Conservation (phyloP, 2,797 vertebrate genomes). For the Fistularia commersonii region DNA sequence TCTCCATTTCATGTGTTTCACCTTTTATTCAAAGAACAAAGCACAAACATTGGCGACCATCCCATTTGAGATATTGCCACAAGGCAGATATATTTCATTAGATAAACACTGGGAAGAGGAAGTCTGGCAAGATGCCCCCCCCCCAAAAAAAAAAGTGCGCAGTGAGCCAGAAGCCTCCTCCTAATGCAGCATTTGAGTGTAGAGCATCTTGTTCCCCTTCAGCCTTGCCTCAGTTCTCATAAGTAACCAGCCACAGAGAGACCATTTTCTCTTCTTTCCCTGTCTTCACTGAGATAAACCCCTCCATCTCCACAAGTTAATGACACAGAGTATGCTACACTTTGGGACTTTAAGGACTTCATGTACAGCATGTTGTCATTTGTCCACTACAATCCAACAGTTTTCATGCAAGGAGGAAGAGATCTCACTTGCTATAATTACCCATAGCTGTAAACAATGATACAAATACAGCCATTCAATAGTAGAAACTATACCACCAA, state of each 20-base stretch:
- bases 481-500: too few species aligned
- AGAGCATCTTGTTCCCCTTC: constrained; percentile 47
- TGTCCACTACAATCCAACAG: constrained; percentile 37
- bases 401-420: constrained; percentile 20
- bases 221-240: constrained; percentile 39
- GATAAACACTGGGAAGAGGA: constrained; percentile 71
- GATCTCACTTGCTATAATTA: neutral
- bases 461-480: neutral
- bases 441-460: neutral
- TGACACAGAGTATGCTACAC: constrained; percentile 28
- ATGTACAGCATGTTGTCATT: constrained; percentile 45
- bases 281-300: constrained; percentile 41
- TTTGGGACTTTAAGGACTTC: constrained; percentile 44
- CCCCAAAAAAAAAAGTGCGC: constrained; percentile 19
- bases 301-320: constrained; percentile 44
- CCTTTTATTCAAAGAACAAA: constrained; percentile 64
- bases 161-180: constrained; percentile 53
- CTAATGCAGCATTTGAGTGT: constrained; percentile 48
- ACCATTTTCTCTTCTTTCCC: constrained; percentile 27
- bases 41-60: constrained; percentile 61
- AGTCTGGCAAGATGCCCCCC: constrained; percentile 52
- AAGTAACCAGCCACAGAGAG: constrained; percentile 40
- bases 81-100: constrained; percentile 71
- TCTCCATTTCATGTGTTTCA: constrained; percentile 55
- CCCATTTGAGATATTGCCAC: constrained; percentile 54